Conservation (phyloP, 2,113 vertebrate species). For the Beaufortia kweichowensis region DNA sequence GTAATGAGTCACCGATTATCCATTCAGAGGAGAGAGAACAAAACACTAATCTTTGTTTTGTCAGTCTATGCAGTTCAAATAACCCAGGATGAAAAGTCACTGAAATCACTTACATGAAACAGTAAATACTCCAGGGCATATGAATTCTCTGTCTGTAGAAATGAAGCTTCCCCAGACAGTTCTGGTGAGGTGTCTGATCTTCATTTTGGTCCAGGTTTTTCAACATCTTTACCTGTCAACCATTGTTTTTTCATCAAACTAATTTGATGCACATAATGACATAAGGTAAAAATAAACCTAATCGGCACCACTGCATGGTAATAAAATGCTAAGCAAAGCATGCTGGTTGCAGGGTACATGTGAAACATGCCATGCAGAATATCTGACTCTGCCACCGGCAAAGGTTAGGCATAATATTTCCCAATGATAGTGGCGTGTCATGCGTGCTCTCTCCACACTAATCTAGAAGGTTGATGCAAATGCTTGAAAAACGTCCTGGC, state of each 20-base stretch:
- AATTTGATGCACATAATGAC: background rate
- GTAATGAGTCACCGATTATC: background rate
- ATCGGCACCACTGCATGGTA: too few relatives aligned
- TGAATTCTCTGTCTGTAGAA: background rate
- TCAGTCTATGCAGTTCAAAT: background rate
- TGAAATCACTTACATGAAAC: background rate
- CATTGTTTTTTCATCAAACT: background rate
- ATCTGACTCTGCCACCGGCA: background rate
- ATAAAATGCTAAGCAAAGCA: background rate
- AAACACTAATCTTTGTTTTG: slow-evolving; percentile 1
- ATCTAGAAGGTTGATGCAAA: slow-evolving; percentile 78
- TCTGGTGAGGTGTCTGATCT: background rate
- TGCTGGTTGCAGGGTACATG: background rate
- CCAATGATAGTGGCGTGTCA: slow-evolving; percentile 33
- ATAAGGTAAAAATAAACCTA: background rate
- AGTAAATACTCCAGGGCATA: background rate
- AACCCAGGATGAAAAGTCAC: background rate
- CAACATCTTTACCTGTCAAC: background rate
- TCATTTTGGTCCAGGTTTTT: slow-evolving; percentile 8
- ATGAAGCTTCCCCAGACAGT: background rate
- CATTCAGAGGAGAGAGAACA: background rate
- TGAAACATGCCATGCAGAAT: background rate
- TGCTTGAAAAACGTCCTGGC: slow-evolving; percentile 73
- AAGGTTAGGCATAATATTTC: slow-evolving; percentile 31
- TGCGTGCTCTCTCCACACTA: slow-evolving; percentile 55